phyloP scores from a whole-genome alignment of 2,888 invertebrate genomes.

The Protophormia terraenovae region DNA sequence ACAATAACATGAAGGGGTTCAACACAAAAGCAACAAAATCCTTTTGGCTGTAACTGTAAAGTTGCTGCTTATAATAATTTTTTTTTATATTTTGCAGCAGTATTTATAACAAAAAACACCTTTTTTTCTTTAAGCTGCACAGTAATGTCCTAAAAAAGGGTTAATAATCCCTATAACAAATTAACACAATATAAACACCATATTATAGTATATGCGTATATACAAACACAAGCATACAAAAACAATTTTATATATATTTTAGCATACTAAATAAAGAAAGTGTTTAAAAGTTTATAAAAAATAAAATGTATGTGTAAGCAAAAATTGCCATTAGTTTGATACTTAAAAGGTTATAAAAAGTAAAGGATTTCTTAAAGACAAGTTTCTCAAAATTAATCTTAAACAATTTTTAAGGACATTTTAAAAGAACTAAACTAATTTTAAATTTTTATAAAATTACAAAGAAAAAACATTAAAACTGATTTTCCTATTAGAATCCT shows the following conservation, averaged over 20 bases:
- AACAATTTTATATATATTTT: background rate
- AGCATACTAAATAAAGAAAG: background rate
- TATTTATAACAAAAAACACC: constrained; percentile 14
- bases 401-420: background rate
- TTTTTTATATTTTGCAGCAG: constrained; percentile 5
- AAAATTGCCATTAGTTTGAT: too few species aligned
- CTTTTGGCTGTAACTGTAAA: constrained; percentile 54
- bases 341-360: background rate
- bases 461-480: background rate
- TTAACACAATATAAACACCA: constrained; percentile 78
- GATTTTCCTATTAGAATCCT: background rate
- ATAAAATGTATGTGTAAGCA: too few species aligned
- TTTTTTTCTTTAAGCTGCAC: constrained; percentile 22
- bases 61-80: too few species aligned
- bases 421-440: background rate
- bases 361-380: background rate
- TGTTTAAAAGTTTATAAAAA: background rate
- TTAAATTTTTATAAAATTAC: background rate
- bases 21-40: constrained; percentile 38
- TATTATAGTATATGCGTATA: constrained; percentile 17
- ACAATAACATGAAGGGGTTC: constrained; percentile 1
- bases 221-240: constrained; percentile 1
- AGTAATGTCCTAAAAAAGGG: constrained; percentile 70
- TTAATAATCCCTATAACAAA: constrained; percentile 74
- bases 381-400: constrained; percentile 8